A percentile compares a stretch with the other conserved stretches of the same genome.
Evolutionary conservation across 2,888 invertebrate species (phyloP).

Genomic region (Halictus ligatus): DNA sequence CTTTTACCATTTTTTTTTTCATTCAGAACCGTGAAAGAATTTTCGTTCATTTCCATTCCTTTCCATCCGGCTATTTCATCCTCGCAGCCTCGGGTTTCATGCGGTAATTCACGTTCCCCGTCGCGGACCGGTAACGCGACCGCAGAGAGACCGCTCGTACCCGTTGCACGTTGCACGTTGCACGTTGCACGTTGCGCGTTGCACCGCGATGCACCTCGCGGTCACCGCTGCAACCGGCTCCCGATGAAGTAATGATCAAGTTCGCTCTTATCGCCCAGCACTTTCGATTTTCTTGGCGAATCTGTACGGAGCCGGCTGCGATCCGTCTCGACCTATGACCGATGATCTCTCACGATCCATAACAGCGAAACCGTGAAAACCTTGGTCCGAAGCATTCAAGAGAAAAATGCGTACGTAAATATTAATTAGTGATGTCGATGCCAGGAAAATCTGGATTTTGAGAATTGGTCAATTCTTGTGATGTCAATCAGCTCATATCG

Average conservation of each 20-base stretch:
- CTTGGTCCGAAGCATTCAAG: neutral
- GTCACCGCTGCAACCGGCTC: constrained; percentile 39
- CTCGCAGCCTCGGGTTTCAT: constrained; percentile 45
- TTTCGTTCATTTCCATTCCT: constrained; percentile 11
- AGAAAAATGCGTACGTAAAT: too few species aligned
- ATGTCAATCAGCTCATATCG: too few species aligned
- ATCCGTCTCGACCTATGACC: neutral
- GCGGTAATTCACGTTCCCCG: constrained; percentile 57
- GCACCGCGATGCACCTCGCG: constrained; percentile 42
- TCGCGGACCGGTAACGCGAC: constrained; percentile 53
- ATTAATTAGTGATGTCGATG: too few species aligned
- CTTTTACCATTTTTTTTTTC: neutral
- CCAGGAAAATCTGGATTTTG: too few species aligned
- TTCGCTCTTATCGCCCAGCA: constrained; percentile 48
- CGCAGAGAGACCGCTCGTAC: constrained; percentile 47
- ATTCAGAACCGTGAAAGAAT: constrained; percentile 2
- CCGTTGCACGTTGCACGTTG: constrained; percentile 15
- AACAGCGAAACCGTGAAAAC: neutral
- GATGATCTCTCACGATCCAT: neutral
- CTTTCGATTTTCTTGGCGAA: constrained; percentile 49
- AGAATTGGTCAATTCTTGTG: too few species aligned
- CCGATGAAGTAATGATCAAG: constrained; percentile 39
- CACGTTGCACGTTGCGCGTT: neutral
- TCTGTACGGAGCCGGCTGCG: neutral
- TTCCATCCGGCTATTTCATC: constrained; percentile 23